Base-by-base conservation (phyloP, 2,888 invertebrate genomes). In the Linnaemya tessellans region DNA sequence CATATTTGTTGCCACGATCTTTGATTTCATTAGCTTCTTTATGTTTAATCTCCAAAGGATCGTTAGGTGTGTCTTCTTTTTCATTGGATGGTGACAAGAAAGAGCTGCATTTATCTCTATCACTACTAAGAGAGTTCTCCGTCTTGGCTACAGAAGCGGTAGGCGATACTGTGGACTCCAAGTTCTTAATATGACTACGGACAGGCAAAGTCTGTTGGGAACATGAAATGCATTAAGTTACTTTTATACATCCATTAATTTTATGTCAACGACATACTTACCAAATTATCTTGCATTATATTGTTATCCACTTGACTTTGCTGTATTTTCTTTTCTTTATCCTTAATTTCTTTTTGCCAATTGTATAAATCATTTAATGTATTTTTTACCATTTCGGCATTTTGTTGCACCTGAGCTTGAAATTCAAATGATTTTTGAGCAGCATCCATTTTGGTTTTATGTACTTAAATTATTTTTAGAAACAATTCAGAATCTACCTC, bases 1-100 rank as follows among this genome's bases (percentile, higher is more conserved):
- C 98, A 91, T 94, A 95, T 87, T 93, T 93, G 92, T 99, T 99
- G 22, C 99, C 99, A 94, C 95, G 89, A 78, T 92, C 91, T 80
- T 93, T 93, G 1, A 89, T 89, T 22, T 88, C 88, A 54, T 91
- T 91, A 4, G 92, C 92, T 60, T 89, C 87, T 11, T 89, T 89
- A 64, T 88, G 89, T 70, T 87, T 89, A 25, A 90, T 77, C 20
- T 84, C 84, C 56, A 70, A 84, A 1, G 87, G 84, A 80, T 91
- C 88, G 8, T 80, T 20, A 0, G 88, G 88, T 20, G 88, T 85
- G 22, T 91, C 90, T 10, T 84, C 80, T 80, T 90, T 91, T 73
- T 91, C 91, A 9, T 41, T 49, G n/a, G 74, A 74, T 0, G 80
- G 60, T 43, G 80, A 67, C 15, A 64, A n/a, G 10, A 75, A 58